These are phyloP conservation scores for Notarius lentiginosus DNA, from an alignment of 2,113 vertebrate genomes.

Conservation along the genomic window DNA sequence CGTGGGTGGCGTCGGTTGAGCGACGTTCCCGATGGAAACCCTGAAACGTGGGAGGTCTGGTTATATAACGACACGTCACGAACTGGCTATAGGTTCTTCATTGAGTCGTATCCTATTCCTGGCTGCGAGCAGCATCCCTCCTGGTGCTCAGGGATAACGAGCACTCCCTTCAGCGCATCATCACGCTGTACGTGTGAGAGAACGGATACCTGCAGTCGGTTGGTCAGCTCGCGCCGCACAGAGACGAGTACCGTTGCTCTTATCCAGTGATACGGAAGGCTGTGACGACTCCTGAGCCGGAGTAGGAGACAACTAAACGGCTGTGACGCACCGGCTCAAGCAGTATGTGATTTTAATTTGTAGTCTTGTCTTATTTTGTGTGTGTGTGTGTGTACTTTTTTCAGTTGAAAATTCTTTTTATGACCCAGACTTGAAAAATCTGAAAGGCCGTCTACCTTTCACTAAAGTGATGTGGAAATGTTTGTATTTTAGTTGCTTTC, in stretches of 20 bases:
- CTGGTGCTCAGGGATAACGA: not conserved
- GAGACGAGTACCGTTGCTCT: not conserved
- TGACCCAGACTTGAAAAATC: no score
- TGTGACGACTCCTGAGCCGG: not conserved
- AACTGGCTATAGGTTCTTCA: not conserved
- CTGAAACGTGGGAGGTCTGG: not conserved
- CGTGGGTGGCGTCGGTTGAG: not conserved
- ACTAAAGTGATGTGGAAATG: no score
- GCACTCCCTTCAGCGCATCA: not conserved
- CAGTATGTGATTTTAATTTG: not conserved
- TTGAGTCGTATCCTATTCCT: not conserved
- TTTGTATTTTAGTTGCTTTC: no score
- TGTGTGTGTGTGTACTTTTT: not conserved
- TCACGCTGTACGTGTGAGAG: not conserved
- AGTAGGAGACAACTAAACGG: not conserved
- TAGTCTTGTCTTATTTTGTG: not conserved
- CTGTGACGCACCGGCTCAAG: not conserved
- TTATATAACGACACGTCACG: not conserved
- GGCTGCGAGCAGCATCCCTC: not conserved
- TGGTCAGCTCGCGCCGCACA: not conserved
- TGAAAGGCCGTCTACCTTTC: no score
- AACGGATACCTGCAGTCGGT: not conserved
- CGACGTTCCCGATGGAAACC: conserved; percentile 29
- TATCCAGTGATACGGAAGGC: not conserved
- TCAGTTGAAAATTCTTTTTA: no score